phyloP scores from a whole-genome alignment of 2,888 invertebrate species.

The Amphiduros pacificus region DNA sequence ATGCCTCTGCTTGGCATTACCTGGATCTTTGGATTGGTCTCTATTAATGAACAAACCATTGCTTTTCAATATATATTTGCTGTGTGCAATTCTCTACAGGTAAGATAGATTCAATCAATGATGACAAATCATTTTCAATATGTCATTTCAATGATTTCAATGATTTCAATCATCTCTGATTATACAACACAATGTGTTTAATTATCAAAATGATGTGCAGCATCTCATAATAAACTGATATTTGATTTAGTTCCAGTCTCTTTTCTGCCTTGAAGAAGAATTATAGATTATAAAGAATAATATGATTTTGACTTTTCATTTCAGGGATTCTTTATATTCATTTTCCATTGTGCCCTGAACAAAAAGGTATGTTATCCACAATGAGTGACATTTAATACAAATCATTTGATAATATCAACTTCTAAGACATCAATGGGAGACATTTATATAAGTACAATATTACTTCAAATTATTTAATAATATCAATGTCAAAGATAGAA shows the following conservation, averaged over 20 bases:
- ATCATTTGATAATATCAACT: too few species aligned
- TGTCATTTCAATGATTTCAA: background rate
- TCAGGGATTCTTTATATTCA: conserved; percentile 34
- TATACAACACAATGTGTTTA: too few species aligned
- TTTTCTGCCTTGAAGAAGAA: background rate
- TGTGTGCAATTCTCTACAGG: conserved; percentile 32
- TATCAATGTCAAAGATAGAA: too few species aligned
- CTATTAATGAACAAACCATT: conserved; percentile 22
- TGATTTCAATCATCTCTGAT: too few species aligned
- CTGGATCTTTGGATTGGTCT: conserved; percentile 31
- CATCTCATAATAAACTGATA: too few species aligned
- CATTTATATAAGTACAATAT: background rate
- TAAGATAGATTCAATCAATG: background rate
- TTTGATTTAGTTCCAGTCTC: too few species aligned
- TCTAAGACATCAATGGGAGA: background rate
- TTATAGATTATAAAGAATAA: background rate
- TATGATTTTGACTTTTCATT: conserved; percentile 15
- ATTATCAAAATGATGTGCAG: too few species aligned
- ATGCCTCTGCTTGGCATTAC: conserved; percentile 31
- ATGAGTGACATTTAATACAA: too few species aligned
- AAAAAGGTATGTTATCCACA: conserved; percentile 32
- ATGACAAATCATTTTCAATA: background rate
- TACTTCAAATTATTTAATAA: background rate
- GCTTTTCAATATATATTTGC: conserved; percentile 31
- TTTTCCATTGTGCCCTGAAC: conserved; percentile 32